Evolutionary conservation across 1,140 invertebrate genomes (phyloP).

Genomic region (Orius insidiosus): DNA sequence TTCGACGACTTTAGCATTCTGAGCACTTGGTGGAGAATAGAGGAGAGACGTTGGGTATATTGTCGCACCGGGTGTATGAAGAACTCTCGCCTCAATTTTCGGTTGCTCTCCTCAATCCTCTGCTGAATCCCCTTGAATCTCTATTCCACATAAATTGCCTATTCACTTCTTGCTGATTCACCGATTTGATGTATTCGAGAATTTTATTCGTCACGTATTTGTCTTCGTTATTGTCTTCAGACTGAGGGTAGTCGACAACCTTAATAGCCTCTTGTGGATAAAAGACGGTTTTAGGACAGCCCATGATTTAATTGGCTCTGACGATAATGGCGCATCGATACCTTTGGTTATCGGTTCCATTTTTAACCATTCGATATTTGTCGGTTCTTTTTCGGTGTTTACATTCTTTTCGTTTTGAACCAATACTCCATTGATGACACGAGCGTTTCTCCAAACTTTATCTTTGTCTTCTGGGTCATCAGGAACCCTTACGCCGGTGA

Average conservation of each 20-base stretch:
- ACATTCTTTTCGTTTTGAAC: slow-evolving; percentile 25
- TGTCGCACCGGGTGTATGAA: slow-evolving; percentile 41
- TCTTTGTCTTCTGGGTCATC: slow-evolving; percentile 59
- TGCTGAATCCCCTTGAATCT: slow-evolving; percentile 5
- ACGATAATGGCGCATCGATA: background rate
- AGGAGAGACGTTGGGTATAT: slow-evolving; percentile 42
- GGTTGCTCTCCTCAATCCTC: no score
- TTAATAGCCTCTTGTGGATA: background rate
- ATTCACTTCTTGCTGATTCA: slow-evolving; percentile 40
- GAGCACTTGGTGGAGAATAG: slow-evolving; percentile 32
- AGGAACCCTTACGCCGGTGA: slow-evolving; percentile 61
- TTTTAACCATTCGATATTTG: slow-evolving; percentile 17
- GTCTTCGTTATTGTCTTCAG: slow-evolving; percentile 8
- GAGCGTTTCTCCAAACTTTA: slow-evolving; percentile 66
- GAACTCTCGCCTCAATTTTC: slow-evolving; percentile 45
- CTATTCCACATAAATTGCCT: slow-evolving; percentile 11
- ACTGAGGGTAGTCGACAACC: background rate
- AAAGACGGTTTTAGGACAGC: background rate
- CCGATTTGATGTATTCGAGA: slow-evolving; percentile 41
- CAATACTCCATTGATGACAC: slow-evolving; percentile 59
- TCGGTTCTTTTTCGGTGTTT: background rate
- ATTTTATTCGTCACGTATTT: slow-evolving; percentile 20
- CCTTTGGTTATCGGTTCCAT: slow-evolving; percentile 15
- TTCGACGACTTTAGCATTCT: slow-evolving; percentile 32
- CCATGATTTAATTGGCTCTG: background rate